These are phyloP conservation scores for Tupaia tana DNA, from an alignment of 2,113 vertebrate genomes.

Conservation along the genomic window DNA sequence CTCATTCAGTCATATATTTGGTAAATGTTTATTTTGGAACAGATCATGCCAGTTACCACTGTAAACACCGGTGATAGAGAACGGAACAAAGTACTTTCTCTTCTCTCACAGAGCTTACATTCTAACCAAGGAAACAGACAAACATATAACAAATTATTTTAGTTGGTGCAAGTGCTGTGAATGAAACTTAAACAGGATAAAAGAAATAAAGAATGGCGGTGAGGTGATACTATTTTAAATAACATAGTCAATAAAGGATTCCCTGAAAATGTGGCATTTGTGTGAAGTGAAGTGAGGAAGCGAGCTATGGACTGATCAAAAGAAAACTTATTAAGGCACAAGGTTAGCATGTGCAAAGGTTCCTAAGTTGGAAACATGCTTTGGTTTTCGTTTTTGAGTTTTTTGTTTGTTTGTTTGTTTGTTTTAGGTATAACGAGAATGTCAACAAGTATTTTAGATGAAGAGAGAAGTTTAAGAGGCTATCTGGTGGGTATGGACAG, in stretches of 20 bases:
- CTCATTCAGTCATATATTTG: neutral
- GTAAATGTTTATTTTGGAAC: neutral
- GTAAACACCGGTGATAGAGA: neutral
- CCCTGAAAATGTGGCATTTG: neutral
- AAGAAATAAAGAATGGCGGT: neutral
- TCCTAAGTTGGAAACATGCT: neutral
- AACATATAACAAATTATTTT: neutral
- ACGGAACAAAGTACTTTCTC: neutral
- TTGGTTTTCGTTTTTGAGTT: neutral
- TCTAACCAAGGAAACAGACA: neutral
- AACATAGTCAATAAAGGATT: neutral
- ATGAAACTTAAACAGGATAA: neutral
- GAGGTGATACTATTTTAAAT: neutral
- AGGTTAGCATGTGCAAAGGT: neutral
- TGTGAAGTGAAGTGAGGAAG: neutral
- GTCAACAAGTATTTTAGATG: neutral
- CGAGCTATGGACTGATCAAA: neutral
- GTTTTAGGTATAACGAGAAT: neutral
- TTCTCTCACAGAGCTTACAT: slow-evolving; percentile 5
- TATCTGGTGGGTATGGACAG: neutral
- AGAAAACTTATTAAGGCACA: neutral
- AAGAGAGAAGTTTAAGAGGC: neutral
- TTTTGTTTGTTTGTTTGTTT: too few species aligned
- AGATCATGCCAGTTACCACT: neutral
- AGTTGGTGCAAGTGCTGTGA: neutral